Base-by-base conservation (phyloP, 2,113 vertebrate genomes). In the Lycaon pictus region DNA sequence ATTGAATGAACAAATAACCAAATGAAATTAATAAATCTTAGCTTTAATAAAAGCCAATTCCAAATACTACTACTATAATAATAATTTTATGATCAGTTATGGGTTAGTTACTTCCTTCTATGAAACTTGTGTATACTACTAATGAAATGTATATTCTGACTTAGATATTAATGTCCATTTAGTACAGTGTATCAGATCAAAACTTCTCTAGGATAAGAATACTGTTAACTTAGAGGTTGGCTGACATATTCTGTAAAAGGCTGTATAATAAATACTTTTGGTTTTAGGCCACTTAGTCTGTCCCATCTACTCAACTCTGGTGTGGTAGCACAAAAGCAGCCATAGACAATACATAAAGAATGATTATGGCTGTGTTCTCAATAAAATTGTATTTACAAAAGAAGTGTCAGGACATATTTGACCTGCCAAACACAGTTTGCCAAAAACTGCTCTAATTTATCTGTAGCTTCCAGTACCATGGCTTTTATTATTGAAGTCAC, bases 21-120 rank as follows among this genome's bases (percentile, higher is more conserved):
- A 88, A 72, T 91, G 35, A 87, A 95, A 55, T 69, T 63, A 86
- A 76, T 92, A 86, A 53, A 69, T 7, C 43, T 87, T 74, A 80
- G 17, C 23, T 80, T 96, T 92, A 56, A 82, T 63, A 90, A 97
- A 89, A 94, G 29, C 5, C 67, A 85, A 43, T 86, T 94, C 32
- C 11, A 76, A 89, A 85, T 88, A 23, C 22, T 19, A 48, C 65
- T 84, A 3, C 43, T 86, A 4, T 83, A 87, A 65, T 82, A 88
- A 80, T 11, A 62, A 69, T 65, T 7, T 72, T 79, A 25, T 62
- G 60, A 53, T 79, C 16, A 83, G 8, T 19, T 48, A 11, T 84
- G 51, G n/a, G 60, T 93, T 80, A 92, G 37, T 81, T 96, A 62
- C 27, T 1, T 25, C 19, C 56, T 92, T 92, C n/a, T 92, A 20